These are phyloP conservation scores for Cichladusa arquata DNA, from an alignment of 2,113 vertebrate genomes.

Conservation along the genomic window DNA sequence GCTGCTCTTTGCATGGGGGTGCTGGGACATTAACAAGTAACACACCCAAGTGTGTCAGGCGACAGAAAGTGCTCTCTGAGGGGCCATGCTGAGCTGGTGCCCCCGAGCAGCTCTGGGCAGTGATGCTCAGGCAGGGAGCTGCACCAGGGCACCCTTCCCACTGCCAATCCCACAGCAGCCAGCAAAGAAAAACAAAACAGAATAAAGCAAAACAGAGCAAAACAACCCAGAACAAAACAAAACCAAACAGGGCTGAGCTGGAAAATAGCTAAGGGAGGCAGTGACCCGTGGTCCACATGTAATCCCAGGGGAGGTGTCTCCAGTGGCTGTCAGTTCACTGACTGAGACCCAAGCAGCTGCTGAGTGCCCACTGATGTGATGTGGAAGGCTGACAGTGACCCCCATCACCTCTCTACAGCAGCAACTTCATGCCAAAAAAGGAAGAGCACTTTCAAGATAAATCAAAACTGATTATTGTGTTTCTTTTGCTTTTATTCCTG, in stretches of 20 bases:
- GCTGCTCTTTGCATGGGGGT: neutral
- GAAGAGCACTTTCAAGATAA: neutral
- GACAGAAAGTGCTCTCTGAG: neutral
- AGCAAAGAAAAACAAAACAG: neutral
- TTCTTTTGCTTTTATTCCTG: conserved; percentile 28
- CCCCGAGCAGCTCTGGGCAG: neutral
- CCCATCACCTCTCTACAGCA: neutral
- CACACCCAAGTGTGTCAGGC: neutral
- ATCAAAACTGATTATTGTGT: conserved; percentile 9
- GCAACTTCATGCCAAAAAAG: neutral
- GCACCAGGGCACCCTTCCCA: neutral
- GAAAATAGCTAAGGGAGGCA: neutral
- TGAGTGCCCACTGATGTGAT: neutral
- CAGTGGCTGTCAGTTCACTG: neutral
- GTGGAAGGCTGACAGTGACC: neutral
- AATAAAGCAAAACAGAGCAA: neutral
- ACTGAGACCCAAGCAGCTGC: neutral
- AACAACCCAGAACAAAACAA: neutral
- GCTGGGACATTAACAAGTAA: neutral
- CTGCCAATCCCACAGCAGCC: neutral
- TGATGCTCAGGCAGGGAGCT: neutral
- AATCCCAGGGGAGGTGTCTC: neutral
- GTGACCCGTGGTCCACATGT: neutral
- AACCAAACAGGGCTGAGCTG: neutral
- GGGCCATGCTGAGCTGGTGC: neutral